Evolutionary conservation across 2,113 vertebrate genomes (phyloP), one percentile per base, ranked within the genome.

Genomic region (Tenrec ecaudatus): DNA sequence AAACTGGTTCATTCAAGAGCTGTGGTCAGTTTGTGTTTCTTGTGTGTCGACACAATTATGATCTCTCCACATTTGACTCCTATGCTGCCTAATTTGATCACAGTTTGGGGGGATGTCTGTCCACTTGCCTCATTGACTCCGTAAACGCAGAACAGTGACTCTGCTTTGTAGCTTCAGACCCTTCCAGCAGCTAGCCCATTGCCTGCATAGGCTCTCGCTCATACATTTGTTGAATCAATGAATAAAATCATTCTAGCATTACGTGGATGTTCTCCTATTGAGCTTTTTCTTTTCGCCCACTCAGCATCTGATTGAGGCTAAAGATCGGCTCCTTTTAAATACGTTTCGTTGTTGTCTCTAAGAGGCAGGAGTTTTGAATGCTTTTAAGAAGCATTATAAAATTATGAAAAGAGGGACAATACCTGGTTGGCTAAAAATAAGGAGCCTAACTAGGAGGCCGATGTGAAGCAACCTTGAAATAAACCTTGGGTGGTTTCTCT

Each of bases 261-360:
- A 47, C 71, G 19, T 88, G 66, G 64, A 71, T 82, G 85, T 86
- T 91, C 33, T 85, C 10, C 66, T 64, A 43, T 47, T 62, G 62
- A 25, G 1, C 71, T 57, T 82, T 73, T 94, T 82, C 75, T 76
- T 92, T 38, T 33, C 88, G 96, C 82, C 95, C 96, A 96, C 68
- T 92, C 94, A 90, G 33, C 86, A 36, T 88, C 96, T 96, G 88
- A 95, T 90, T 93, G 62, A 95, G 43, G 90, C 27, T 86, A 89
- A 91, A 94, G 62, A 88, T 85, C 29, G 75, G 31, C 25, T 94
- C 31, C 81, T n/a, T 83, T 47, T 43, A n/a, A 81, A 71, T 84
- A 57, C 89, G 57, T 93, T 88, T 62, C 22, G 85, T 53, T 64
- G 33, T 94, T 86, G n/a, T 94, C 68, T 86, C 64, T 79, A 87